Evolutionary conservation across 2,888 invertebrate genomes (phyloP).

Genomic region (Philonicus albiceps): DNA sequence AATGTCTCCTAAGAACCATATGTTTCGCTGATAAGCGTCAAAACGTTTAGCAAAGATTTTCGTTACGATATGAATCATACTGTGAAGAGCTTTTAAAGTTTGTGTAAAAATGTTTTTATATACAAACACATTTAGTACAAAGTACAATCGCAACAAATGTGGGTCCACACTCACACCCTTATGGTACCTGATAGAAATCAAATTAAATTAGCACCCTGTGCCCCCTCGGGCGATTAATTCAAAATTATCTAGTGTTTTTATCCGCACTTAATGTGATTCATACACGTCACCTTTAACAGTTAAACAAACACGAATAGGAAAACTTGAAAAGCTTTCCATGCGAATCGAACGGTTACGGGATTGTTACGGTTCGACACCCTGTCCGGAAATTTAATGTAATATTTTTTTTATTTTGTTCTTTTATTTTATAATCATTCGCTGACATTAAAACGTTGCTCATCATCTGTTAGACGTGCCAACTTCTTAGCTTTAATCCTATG

Average conservation of each 20-base stretch:
- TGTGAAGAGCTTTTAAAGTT: neutral
- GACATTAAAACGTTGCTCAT: neutral
- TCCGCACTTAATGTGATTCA: neutral
- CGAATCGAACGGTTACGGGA: neutral
- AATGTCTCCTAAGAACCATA: neutral
- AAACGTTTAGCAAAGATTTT: neutral
- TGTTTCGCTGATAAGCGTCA: neutral
- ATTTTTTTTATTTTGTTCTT: neutral
- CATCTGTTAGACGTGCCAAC: neutral
- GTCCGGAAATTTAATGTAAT: neutral
- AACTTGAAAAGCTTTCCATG: neutral
- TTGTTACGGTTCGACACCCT: neutral
- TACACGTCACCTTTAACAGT: constrained; percentile 23
- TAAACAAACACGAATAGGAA: neutral
- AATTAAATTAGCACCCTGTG: neutral
- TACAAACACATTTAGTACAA: neutral
- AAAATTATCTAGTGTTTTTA: neutral
- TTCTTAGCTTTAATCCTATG: neutral
- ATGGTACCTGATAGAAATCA: neutral
- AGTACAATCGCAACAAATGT: neutral
- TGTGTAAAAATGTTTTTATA: neutral
- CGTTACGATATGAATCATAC: constrained; percentile 8
- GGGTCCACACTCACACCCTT: neutral
- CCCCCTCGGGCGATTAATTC: neutral
- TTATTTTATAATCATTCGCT: neutral